Base-by-base conservation (phyloP, 2,888 invertebrate species). In the Caenorhabditis doughertyi region DNA sequence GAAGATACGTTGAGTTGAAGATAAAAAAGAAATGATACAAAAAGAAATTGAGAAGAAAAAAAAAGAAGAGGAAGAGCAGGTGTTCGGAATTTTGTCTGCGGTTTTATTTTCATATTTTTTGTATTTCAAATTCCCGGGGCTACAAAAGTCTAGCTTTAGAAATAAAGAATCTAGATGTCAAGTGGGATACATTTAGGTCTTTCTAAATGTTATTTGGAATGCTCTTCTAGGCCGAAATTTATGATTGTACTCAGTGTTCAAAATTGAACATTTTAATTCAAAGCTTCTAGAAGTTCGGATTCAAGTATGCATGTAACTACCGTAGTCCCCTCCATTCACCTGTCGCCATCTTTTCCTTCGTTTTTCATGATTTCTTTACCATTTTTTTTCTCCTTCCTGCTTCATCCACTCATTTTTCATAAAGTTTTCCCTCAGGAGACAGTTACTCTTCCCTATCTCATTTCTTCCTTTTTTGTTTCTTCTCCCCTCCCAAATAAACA, bases 401-500 rank as follows among this genome's bases (percentile, higher is more conserved):
- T 13, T 42, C 8, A 3, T 42, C 44, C 44, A 47, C 44, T 47
- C 44, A 47, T 47, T 29, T n/a, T 64, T 47, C 23, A 49, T 49
- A 18, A 55, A 47, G 32, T 39, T 29, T 53, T 35, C 51, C 35
- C 65, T 53, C 68, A 55, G 55, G 55, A 68, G 68, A 68, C 55
- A 27, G 55, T 68, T 68, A 39, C 39, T 13, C 39, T 39, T 39
- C 35, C 47, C 27, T 16, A 7, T 23, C 42, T 21, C 65, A 3
- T 42, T 8, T 32, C 21, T 21, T 16, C 18, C n/a, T 47, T 18
- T 47, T 47, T 47, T 47, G 13, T 27, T 21, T 44, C 27, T 23
- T 23, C 9, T n/a, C 49, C 18, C 13, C 18, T 7, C 51, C 49
- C 44, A 47, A 18, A 47, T 47, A 47, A 47, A 47, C 44, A 47